phyloP scores from a whole-genome alignment of 2,888 invertebrate species.

The Mactromeris polynyma region DNA sequence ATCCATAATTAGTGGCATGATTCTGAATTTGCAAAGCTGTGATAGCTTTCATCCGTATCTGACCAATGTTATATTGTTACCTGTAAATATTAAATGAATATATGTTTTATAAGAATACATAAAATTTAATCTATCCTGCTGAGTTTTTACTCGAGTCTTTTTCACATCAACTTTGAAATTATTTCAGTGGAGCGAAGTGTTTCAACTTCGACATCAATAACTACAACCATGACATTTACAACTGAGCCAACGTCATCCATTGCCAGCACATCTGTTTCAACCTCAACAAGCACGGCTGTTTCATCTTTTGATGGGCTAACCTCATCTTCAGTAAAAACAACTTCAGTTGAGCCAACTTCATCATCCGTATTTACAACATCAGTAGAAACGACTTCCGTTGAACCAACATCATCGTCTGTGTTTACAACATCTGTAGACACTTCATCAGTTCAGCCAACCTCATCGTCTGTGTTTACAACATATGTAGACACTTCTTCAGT shows the following conservation, averaged over 20 bases:
- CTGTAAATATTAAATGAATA: no score
- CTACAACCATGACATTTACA: neutral
- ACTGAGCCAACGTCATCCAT: neutral
- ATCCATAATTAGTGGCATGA: no score
- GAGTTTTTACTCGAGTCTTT: no score
- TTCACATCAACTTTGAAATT: neutral
- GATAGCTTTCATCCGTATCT: no score
- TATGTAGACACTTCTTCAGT: constrained; percentile 1
- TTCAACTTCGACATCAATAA: neutral
- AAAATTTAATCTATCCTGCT: no score
- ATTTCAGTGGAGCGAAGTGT: neutral
- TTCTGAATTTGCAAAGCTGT: no score
- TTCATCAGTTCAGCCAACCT: neutral
- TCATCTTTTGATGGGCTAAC: constrained; percentile 1
- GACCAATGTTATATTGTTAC: no score
- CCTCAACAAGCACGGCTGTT: neutral
- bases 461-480: constrained; percentile 12
- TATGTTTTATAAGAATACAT: no score
- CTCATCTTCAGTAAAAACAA: neutral
- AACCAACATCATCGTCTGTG: neutral
- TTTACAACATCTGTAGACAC: neutral
- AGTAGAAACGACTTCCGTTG: neutral
- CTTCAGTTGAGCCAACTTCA: neutral
- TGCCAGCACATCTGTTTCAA: neutral
- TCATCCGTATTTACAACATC: neutral